Evolutionary conservation across 92 coral and sea anemone species (phyloP).

Genomic region (Porites divaricata): DNA sequence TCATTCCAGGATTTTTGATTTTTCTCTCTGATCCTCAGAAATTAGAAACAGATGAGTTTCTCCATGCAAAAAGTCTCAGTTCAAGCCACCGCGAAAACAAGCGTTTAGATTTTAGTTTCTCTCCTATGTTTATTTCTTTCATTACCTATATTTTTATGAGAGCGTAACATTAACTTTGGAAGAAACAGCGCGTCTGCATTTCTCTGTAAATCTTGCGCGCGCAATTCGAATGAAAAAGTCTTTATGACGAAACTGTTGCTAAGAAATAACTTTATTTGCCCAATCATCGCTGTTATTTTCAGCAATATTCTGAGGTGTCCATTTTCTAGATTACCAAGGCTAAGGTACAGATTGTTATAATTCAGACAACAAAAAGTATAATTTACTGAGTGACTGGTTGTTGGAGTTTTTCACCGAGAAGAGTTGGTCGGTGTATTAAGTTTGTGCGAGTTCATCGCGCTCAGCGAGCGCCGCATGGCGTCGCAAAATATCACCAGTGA

Average conservation of each 20-base stretch:
- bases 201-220: background rate
- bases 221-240: background rate
- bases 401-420: background rate
- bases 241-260: constrained; percentile 16
- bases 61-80: no score
- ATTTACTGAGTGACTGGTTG: background rate
- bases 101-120: no score
- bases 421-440: background rate
- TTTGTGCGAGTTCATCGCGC: background rate
- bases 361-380: no score
- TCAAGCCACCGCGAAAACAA: no score
- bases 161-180: no score
- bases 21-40: no score
- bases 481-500: constrained; percentile 28
- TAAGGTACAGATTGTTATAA: background rate
- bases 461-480: constrained; percentile 30
- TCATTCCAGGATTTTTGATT: no score
- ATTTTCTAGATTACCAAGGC: background rate
- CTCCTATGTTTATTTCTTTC: no score
- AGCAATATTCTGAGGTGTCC: background rate
- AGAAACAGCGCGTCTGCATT: background rate
- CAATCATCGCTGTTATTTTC: background rate
- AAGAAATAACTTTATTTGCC: background rate
- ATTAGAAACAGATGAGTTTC: no score
- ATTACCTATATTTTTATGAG: no score